Base-by-base conservation (phyloP, 1,140 invertebrate genomes). In the Heliconius hermathena region DNA sequence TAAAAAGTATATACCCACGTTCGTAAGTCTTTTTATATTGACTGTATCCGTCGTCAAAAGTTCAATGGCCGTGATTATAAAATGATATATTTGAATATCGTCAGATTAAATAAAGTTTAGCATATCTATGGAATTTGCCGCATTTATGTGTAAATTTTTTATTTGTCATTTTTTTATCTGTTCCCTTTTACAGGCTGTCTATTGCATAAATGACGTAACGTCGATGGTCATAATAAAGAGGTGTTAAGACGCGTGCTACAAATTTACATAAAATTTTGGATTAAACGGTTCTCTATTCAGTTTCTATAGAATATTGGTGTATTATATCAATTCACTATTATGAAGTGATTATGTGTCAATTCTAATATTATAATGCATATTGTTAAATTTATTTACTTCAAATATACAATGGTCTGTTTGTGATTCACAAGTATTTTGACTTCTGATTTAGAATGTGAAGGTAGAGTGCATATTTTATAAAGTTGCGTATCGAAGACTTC, bases 81-180 rank as follows among this genome's bases (percentile, higher is more conserved):
- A 83, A 78, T 71, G 76, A 83, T 81, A 79, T 79, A 81, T 83
- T 83, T 78, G 57, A 80, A 78, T 80, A 80, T 77, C 72, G 78
- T 83, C 80, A 83, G 78, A 80, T 80, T 84, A 80, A 88, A 88
- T 86, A 85, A 86, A 87, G 85, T 89, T 93, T 94, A 90, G 92
- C 91, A 94, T 93, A 90, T 90, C 89, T 90, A 92, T 92, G 82
- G 81, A 52, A 84, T 87, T 85, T 81, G 84, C 82, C 29, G 83
- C 80, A 90, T 92, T 89, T 85, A 87, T 89, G 88, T 92, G 89
- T 89, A 91, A 91, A 91, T 92, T 88, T 92, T 88, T 79, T 85
- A 36, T 36, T 36, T 36, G 33, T 36, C 1, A 29, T 85, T 78
- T 80, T 85, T 84, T 82, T 82, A 60, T 73, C 71, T 60, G 57